Conservation (phyloP, 2,797 vertebrate genomes). For the Acipenser ruthenus region DNA sequence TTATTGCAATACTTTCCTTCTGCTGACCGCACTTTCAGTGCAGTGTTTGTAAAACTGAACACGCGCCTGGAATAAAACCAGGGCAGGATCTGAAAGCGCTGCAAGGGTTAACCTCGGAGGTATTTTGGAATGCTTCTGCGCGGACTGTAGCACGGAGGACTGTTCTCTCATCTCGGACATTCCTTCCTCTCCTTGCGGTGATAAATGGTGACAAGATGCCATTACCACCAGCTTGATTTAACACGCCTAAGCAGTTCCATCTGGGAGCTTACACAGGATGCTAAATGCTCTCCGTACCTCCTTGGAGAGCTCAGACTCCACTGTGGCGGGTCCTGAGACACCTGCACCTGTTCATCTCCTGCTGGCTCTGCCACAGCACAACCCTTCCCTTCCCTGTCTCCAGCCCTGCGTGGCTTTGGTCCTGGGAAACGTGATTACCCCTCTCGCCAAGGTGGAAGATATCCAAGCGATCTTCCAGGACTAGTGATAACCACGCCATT, state of each 20-base stretch:
- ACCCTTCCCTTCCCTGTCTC: slow-evolving; percentile 20
- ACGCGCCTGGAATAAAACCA: too few relatives aligned
- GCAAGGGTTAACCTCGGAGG: slow-evolving; percentile 17
- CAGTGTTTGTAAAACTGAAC: too few relatives aligned
- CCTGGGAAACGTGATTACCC: too few relatives aligned
- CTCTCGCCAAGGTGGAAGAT: too few relatives aligned
- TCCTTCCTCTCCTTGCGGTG: slow-evolving; percentile 23
- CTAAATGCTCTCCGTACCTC: not conserved
- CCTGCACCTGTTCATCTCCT: slow-evolving; percentile 9
- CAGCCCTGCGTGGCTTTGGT: not conserved
- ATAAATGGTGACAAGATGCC: slow-evolving; percentile 43
- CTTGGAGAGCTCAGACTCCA: not conserved
- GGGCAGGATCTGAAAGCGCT: slow-evolving; percentile 12
- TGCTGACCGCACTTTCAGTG: too few relatives aligned
- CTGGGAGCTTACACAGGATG: slow-evolving; percentile 29
- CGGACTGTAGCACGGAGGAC: not conserved
- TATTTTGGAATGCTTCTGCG: slow-evolving; percentile 34
- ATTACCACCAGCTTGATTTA: slow-evolving; percentile 42
- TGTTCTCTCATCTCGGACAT: slow-evolving; percentile 4
- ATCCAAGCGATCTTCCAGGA: too few relatives aligned
- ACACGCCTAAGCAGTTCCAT: slow-evolving; percentile 36
- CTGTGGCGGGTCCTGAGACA: not conserved
- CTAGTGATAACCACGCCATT: too few relatives aligned
- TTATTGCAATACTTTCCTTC: too few relatives aligned
- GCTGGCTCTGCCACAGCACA: slow-evolving; percentile 30